Evolutionary conservation across 2,888 invertebrate species (phyloP).

Genomic region (Drosophila atroscutellata): DNA sequence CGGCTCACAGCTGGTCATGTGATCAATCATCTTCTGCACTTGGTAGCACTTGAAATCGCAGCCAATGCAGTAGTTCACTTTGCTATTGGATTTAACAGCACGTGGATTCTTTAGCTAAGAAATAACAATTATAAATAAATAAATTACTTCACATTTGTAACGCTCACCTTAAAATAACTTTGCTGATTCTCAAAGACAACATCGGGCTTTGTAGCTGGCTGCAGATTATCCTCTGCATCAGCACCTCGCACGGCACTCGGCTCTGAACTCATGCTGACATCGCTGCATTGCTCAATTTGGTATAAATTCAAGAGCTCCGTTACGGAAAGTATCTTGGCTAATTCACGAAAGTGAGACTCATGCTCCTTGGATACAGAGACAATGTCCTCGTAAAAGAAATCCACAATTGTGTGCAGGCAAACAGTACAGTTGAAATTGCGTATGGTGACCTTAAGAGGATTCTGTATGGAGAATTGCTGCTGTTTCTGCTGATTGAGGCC

Average conservation of each 20-base stretch:
- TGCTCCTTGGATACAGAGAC: slow-evolving; percentile 82
- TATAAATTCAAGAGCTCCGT: slow-evolving; percentile 81
- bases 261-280: slow-evolving; percentile 14
- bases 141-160: background rate
- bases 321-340: slow-evolving; percentile 81
- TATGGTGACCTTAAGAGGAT: slow-evolving; percentile 82
- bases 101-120: slow-evolving; percentile 77
- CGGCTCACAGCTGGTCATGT: slow-evolving; percentile 80
- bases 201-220: slow-evolving; percentile 48
- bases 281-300: slow-evolving; percentile 58
- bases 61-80: slow-evolving; percentile 84
- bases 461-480: slow-evolving; percentile 83
- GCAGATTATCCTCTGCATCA: slow-evolving; percentile 51
- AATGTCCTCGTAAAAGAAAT: slow-evolving; percentile 83
- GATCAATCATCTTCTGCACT: slow-evolving; percentile 84
- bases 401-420: slow-evolving; percentile 82
- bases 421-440: slow-evolving; percentile 80
- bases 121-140: background rate
- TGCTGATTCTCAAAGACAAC: slow-evolving; percentile 81
- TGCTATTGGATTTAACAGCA: slow-evolving; percentile 76
- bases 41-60: slow-evolving; percentile 85
- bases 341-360: slow-evolving; percentile 80
- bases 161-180: slow-evolving; percentile 80
- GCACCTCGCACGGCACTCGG: slow-evolving; percentile 8
- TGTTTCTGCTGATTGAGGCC: slow-evolving; percentile 77